Base-by-base conservation (phyloP, 2,888 invertebrate species). In the Leucophenga montana region DNA sequence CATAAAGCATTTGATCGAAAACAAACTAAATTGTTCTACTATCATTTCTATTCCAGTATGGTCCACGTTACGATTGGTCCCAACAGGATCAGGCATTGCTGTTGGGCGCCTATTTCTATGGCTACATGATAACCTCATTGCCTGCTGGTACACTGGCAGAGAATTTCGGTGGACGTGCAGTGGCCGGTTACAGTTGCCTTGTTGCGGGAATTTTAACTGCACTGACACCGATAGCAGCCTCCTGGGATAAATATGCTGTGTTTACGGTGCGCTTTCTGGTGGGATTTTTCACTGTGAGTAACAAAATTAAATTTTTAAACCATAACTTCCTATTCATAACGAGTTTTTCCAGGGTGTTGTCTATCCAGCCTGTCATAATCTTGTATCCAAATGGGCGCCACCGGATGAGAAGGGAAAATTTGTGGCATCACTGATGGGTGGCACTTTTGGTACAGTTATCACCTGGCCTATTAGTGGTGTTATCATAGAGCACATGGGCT, bases 341-440 rank as follows among this genome's bases (percentile, higher is more conserved):
- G 1, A n/a, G 27, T 6, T 14, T 57, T 57, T 11, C 8, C 20
- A 76, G 79, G 79, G 86, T 3, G 87, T 86, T 0, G 78, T 86
- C 14, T 86, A 86, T 78, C 86, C 86, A 0, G 83, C 82, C n/a
- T 86, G 86, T 44, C 86, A 86, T 48, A 91, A 90, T 3, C 83
- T 94, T 70, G 92, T 94, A 4, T 93, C 94, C 0, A 90, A 91
- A 79, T 94, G 94, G 94, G 91, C 93, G 0, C 94, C 94, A 0
- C 93, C 94, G 1, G 90, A 91, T n/a, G 94, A 94, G 84, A 93
- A 92, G 84, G 92, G 93, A 9, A 92, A 93, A 82, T 94, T 94
- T 81, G 90, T 94, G 0, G 92, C 93, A 78, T 91, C 93, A 0
- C 89, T 94, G 79, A 92, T 94, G 90, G 94, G 94, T 13, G 94